A percentile compares a stretch with the other conserved stretches of the same genome.
Conservation (phyloP, 2,888 invertebrate species). For the Labia minor region DNA sequence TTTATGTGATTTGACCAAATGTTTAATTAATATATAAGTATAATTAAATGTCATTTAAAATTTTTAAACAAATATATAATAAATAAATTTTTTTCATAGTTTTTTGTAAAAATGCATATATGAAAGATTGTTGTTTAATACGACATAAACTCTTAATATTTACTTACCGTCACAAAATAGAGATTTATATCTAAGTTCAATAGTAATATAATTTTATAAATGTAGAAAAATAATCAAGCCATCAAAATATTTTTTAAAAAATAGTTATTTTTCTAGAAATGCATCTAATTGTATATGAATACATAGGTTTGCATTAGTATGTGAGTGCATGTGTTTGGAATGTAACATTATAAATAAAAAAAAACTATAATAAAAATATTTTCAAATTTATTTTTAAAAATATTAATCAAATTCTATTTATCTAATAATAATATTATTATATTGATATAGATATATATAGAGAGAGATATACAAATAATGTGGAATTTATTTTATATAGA, state of each 20-base stretch:
- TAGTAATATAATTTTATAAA: background rate
- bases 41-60: too few relatives aligned
- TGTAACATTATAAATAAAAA: background rate
- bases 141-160: too few relatives aligned
- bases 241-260: background rate
- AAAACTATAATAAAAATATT: background rate
- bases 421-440: too few relatives aligned
- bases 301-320: background rate
- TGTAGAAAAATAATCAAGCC: background rate
- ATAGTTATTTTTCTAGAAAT: background rate
- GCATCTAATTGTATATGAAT: background rate
- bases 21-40: too few relatives aligned
- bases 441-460: too few relatives aligned
- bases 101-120: too few relatives aligned
- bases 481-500: too few relatives aligned
- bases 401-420: background rate
- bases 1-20: too few relatives aligned
- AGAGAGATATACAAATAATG: too few relatives aligned
- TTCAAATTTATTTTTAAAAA: background rate
- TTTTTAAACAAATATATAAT: too few relatives aligned
- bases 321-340: slow-evolving; percentile 1
- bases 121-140: too few relatives aligned
- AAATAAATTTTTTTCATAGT: too few relatives aligned
- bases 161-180: background rate
- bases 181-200: background rate